Percentiles rank a stretch among this genome's conserved stretches.
Evolutionary conservation across 37 sponge, comb jelly and placozoan species (phyloP).

Genomic region (Petrosia ficiformis): DNA sequence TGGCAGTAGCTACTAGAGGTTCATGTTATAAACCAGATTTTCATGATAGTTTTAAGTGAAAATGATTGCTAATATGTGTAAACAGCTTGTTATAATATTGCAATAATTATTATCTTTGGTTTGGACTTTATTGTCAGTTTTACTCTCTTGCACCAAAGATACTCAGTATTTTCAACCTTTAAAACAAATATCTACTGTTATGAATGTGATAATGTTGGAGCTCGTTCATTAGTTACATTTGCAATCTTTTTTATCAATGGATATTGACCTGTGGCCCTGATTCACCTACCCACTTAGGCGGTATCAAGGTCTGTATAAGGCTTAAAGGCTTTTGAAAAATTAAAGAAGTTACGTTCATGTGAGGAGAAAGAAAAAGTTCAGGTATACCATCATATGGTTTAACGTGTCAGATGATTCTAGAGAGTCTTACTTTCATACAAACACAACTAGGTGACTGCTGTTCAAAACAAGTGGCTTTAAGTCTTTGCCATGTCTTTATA

Average conservation of each 20-base stretch:
- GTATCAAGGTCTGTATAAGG: not conserved
- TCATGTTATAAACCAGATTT: too few relatives aligned
- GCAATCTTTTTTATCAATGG: not conserved
- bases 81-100: not conserved
- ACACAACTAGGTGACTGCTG: too few relatives aligned
- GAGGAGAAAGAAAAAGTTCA: not conserved
- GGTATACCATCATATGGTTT: too few relatives aligned
- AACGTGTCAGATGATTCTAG: too few relatives aligned
- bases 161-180: not conserved
- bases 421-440: too few relatives aligned
- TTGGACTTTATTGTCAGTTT: not conserved
- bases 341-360: not conserved
- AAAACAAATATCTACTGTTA: not conserved
- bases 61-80: not conserved
- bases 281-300: not conserved
- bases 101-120: not conserved
- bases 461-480: too few relatives aligned
- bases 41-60: not conserved
- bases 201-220: not conserved
- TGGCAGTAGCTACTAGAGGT: constrained; percentile 1
- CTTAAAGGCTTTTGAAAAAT: not conserved
- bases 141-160: not conserved
- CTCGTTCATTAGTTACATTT: not conserved
- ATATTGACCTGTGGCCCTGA: not conserved
- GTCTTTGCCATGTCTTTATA: too few relatives aligned